These are phyloP conservation scores for Archivesica marissinica DNA, from an alignment of 1,140 invertebrate species.

Conservation along the genomic window DNA sequence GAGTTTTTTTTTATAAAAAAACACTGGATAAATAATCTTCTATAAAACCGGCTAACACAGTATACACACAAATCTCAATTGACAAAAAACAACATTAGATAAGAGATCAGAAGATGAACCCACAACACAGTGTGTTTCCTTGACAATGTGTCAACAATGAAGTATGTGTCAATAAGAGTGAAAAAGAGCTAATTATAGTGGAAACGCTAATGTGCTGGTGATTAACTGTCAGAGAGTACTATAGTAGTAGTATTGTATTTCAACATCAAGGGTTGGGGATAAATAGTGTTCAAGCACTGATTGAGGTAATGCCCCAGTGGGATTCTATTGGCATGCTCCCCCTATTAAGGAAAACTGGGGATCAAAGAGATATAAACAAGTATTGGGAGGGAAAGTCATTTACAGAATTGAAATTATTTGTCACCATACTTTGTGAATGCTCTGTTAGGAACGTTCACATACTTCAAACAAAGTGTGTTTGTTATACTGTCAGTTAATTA, in stretches of 20 bases:
- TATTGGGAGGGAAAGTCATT: constrained; percentile 17
- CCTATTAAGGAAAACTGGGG: neutral
- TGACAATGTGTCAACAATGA: neutral
- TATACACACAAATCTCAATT: neutral
- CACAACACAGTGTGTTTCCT: neutral
- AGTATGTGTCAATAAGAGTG: neutral
- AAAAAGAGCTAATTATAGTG: constrained; percentile 34
- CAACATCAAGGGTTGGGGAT: constrained; percentile 23
- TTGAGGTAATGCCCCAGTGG: neutral
- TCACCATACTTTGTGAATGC: neutral
- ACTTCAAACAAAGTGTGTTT: constrained; percentile 19
- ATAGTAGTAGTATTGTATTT: neutral
- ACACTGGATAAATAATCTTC: no score
- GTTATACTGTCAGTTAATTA: no score
- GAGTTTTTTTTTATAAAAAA: no score
- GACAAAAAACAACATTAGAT: constrained; percentile 14
- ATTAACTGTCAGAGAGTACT: neutral
- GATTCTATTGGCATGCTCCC: constrained; percentile 27
- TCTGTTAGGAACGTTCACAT: neutral
- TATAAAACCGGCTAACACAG: no score
- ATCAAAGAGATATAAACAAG: constrained; percentile 23
- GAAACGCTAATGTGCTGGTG: neutral
- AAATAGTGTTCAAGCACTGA: neutral
- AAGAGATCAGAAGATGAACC: constrained; percentile 4
- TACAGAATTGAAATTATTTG: constrained; percentile 35